These are phyloP conservation scores for Anodontia alba DNA, from an alignment of 2,888 invertebrate species.

Conservation along the genomic window DNA sequence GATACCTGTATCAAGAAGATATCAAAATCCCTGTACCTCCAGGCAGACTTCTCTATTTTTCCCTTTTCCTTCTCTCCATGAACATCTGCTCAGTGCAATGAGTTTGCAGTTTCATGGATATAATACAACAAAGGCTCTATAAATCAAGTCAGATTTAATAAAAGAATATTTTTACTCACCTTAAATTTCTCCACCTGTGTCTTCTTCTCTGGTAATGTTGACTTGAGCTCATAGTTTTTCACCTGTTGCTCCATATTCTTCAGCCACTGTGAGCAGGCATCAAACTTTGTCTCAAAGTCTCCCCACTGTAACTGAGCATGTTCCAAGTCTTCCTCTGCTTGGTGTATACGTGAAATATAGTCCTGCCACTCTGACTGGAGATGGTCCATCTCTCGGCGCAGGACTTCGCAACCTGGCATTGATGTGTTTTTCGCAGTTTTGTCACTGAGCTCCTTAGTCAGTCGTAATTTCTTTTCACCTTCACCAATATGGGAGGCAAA, in stretches of 20 bases:
- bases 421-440: constrained; percentile 91
- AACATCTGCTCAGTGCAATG: no score
- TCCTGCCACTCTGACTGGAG: constrained; percentile 94
- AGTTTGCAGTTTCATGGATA: no score
- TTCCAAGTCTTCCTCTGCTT: constrained; percentile 89
- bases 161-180: no score
- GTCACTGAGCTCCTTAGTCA: constrained; percentile 68
- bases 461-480: constrained; percentile 73
- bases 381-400: constrained; percentile 94
- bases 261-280: constrained; percentile 93
- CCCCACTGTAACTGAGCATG: constrained; percentile 94
- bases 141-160: no score
- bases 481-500: constrained; percentile 70
- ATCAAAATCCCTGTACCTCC: no score
- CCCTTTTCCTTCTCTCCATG: no score
- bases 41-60: no score
- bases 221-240: constrained; percentile 93
- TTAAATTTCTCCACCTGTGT: constrained; percentile 92
- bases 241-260: constrained; percentile 93
- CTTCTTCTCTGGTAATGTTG: constrained; percentile 92
- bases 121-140: no score
- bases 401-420: constrained; percentile 93
- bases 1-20: no score
- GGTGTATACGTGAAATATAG: constrained; percentile 71
- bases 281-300: constrained; percentile 91